Conservation (phyloP, 1,140 invertebrate genomes). For the Drosophila kepulauana region DNA sequence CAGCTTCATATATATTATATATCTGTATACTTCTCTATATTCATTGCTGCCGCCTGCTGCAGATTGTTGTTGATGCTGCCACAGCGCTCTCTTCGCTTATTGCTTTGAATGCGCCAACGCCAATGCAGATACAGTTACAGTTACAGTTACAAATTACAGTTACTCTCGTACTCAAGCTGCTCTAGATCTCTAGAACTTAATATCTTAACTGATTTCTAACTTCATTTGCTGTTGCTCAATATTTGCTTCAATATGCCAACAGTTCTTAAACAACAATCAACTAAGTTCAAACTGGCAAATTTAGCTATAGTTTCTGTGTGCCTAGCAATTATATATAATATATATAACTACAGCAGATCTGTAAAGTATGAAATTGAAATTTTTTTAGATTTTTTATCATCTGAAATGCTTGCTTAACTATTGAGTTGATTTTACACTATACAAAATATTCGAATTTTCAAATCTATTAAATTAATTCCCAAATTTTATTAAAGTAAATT, state of each 20-base stretch:
- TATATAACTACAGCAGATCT: slow-evolving; percentile 28
- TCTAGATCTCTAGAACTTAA: slow-evolving; percentile 10
- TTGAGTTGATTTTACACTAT: too few relatives aligned
- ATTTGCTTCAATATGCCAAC: slow-evolving; percentile 45
- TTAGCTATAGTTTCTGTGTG: slow-evolving; percentile 47
- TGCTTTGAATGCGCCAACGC: slow-evolving; percentile 71
- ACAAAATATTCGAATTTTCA: too few relatives aligned
- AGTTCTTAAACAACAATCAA: slow-evolving; percentile 44
- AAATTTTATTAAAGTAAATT: too few relatives aligned
- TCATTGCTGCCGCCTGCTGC: slow-evolving; percentile 51
- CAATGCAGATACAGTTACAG: background rate
- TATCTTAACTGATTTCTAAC: slow-evolving; percentile 39
- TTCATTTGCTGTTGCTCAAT: slow-evolving; percentile 59
- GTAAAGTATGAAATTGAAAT: slow-evolving; percentile 9
- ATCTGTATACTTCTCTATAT: background rate
- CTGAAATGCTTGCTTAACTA: too few relatives aligned
- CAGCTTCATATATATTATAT: slow-evolving; percentile 30
- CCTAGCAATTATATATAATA: slow-evolving; percentile 23
- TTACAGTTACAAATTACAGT: slow-evolving; percentile 12
- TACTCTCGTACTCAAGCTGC: slow-evolving; percentile 31
- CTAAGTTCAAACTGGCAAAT: slow-evolving; percentile 33
- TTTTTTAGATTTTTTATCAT: background rate
- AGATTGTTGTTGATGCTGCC: slow-evolving; percentile 39
- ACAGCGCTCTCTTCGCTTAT: slow-evolving; percentile 68
- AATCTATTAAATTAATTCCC: too few relatives aligned